A percentile compares a stretch with the other conserved stretches of the same genome.
Conservation (phyloP, 2,113 vertebrate genomes). For the Dipodomys stephensi region DNA sequence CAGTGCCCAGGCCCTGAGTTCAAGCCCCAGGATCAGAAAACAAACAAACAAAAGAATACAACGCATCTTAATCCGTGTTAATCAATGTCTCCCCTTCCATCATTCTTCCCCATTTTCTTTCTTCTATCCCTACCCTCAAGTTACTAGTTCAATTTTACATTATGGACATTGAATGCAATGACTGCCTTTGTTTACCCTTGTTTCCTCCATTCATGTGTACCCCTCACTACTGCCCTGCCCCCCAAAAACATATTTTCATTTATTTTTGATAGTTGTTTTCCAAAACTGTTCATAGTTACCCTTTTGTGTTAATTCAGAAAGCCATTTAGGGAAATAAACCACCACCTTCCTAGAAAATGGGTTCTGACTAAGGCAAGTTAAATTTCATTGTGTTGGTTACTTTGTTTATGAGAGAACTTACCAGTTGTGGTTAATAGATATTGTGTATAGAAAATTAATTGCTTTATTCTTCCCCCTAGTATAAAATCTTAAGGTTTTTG, state of each 20-base stretch:
- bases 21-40: too few species aligned
- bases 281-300: neutral
- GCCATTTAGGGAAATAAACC: constrained; percentile 17
- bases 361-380: constrained; percentile 6
- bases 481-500: neutral
- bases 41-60: too few species aligned
- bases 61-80: too few species aligned
- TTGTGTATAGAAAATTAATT: constrained; percentile 50
- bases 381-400: constrained; percentile 13
- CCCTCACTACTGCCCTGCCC: too few species aligned
- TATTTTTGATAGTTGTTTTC: constrained; percentile 37
- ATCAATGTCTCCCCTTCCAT: too few species aligned
- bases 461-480: neutral
- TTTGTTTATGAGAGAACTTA: constrained; percentile 52
- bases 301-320: neutral
- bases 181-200: too few species aligned
- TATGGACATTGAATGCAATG: too few species aligned
- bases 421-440: constrained; percentile 52
- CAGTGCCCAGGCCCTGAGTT: too few species aligned
- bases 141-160: too few species aligned
- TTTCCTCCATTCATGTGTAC: too few species aligned
- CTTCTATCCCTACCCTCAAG: too few species aligned
- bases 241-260: neutral
- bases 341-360: constrained; percentile 31
- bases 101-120: too few species aligned